Evolutionary conservation across 2,797 vertebrate species (phyloP), one percentile per base, ranked within the genome.

Genomic region (Darevskia nairensis): DNA sequence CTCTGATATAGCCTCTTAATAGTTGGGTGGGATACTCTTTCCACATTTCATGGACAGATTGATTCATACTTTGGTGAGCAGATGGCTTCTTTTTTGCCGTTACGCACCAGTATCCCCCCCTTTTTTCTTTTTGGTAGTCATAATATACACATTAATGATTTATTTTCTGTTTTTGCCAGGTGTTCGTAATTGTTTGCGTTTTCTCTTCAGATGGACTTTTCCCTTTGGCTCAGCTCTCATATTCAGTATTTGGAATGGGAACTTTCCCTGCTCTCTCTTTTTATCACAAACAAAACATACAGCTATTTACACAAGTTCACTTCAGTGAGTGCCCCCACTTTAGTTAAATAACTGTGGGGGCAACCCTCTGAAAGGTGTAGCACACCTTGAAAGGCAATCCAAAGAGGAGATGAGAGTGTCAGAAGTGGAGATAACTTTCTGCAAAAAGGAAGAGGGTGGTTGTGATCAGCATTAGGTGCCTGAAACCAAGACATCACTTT

Each of bases 11-110:
- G 41, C 71, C 13, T 85, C 76, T 88, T 90, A 83, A 77, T 84
- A 86, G 75, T 89, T 92, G 93, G 90, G 92, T 93, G 88, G 92
- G 89, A 92, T 90, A 66, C 84, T 90, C 89, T 94, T 92, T 91
- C 72, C 84, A 88, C 64, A 80, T 92, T 95, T 93, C 80, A 32
- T 19, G 35, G 80, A 89, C 84, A 92, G 80, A 59, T n/a, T 85
- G 68, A 80, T 91, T 95, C 90, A 79, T 85, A 86, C 15, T 19
- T 84, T 77, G 17, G 87, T 93, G 85, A 89, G 82, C 89, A 91
- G 39, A 72, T 92, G 27, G 85, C 7, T 66, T 25, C 19, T 71
- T 91, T 90, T 82, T 71, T 66, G 32, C 78, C 32, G 29, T 6
- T 85, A 59, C 21, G 84, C 2, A 13, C 6, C 0, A 32, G 11